Conservation (phyloP, 1,140 invertebrate species). For the Eupristina koningsbergeri region DNA sequence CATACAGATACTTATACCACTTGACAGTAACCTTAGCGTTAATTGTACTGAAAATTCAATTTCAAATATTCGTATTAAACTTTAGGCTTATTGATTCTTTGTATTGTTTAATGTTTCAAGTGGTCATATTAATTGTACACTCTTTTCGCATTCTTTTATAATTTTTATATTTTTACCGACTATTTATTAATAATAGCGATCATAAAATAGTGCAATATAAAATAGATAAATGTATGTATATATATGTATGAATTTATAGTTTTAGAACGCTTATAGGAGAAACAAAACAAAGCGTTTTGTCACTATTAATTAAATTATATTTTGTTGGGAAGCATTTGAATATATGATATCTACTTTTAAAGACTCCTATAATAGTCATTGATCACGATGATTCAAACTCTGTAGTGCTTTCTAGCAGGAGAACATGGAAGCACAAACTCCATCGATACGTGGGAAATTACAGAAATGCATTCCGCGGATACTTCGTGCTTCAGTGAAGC, state of each 20-base stretch:
- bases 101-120: too few relatives aligned
- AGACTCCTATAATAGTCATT: neutral
- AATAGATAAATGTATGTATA: too few relatives aligned
- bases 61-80: too few relatives aligned
- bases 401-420: neutral
- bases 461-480: constrained; percentile 47
- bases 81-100: too few relatives aligned
- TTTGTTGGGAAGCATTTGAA: neutral
- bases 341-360: neutral
- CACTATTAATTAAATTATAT: neutral
- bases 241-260: too few relatives aligned
- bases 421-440: constrained; percentile 20
- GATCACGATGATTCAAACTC: constrained; percentile 18
- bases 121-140: too few relatives aligned
- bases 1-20: neutral
- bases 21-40: neutral
- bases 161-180: too few relatives aligned
- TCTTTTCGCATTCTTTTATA: too few relatives aligned
- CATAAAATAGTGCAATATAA: too few relatives aligned
- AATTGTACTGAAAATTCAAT: neutral
- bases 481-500: constrained; percentile 22
- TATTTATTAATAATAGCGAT: too few relatives aligned
- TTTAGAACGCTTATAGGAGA: too few relatives aligned
- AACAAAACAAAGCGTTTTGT: neutral
- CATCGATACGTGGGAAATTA: constrained; percentile 55